phyloP scores from a whole-genome alignment of 1,140 invertebrate species.

The Hypothenemus hampei region DNA sequence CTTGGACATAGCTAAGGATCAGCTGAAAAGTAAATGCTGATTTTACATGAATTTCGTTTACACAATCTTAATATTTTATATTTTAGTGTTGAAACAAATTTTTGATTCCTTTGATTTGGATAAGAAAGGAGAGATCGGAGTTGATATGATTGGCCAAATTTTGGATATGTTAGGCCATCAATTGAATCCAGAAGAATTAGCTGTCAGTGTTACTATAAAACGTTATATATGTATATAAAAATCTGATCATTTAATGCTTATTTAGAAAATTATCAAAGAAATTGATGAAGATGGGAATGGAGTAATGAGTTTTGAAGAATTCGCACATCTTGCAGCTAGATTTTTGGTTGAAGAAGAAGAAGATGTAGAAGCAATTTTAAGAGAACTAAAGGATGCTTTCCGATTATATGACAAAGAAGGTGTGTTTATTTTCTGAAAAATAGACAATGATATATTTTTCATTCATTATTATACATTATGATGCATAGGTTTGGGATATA shows the following conservation, averaged over 20 bases:
- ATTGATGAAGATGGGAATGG: constrained; percentile 50
- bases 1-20: constrained; percentile 38
- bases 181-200: constrained; percentile 61
- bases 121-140: constrained; percentile 66
- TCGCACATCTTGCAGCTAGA: constrained; percentile 75
- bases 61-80: constrained; percentile 2
- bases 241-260: no score
- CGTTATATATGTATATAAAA: not conserved
- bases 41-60: not conserved
- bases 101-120: constrained; percentile 79
- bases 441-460: not conserved
- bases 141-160: constrained; percentile 70
- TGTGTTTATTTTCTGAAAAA: constrained; percentile 32
- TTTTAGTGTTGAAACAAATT: constrained; percentile 67
- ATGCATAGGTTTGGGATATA: constrained; percentile 61
- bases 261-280: constrained; percentile 35
- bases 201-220: constrained; percentile 42
- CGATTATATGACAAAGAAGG: constrained; percentile 83
- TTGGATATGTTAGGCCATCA: constrained; percentile 69
- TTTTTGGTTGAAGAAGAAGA: constrained; percentile 69
- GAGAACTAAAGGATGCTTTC: constrained; percentile 85
- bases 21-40: constrained; percentile 39
- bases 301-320: constrained; percentile 88
- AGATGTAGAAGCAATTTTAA: constrained; percentile 78
- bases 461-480: not conserved